Evolutionary conservation across 2,113 vertebrate species (phyloP).

Genomic region (Rhinoderma darwinii): DNA sequence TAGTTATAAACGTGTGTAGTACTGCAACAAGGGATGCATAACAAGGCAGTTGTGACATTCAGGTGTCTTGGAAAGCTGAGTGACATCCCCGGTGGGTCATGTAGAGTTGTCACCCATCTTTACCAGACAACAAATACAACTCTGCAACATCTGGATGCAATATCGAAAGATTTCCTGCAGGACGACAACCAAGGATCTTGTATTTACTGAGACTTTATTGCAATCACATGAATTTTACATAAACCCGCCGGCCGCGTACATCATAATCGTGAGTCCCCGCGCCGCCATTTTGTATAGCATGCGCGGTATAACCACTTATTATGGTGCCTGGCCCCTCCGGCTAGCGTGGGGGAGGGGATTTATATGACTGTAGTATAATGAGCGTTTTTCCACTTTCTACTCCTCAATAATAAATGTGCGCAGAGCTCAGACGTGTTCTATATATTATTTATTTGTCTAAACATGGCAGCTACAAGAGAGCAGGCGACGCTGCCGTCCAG

Average conservation of each 20-base stretch:
- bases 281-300: background rate
- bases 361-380: background rate
- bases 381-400: background rate
- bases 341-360: background rate
- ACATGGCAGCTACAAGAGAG: slow-evolving; percentile 16
- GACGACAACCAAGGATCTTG: no score
- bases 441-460: background rate
- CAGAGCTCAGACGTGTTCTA: background rate
- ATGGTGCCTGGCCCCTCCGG: no score
- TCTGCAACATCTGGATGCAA: no score
- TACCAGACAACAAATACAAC: no score
- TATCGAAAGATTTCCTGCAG: no score
- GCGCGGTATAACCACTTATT: background rate
- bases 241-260: background rate
- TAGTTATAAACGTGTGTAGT: no score
- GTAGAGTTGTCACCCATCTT: no score
- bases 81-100: no score
- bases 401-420: background rate
- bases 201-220: background rate
- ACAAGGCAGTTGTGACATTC: no score
- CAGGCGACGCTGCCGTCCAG: background rate
- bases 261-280: background rate
- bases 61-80: no score
- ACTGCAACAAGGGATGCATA: no score
- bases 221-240: background rate